A percentile compares a stretch with the other conserved stretches of the same genome.
These are phyloP conservation scores for Hypotaenidia philippensis DNA, from an alignment of 2,797 vertebrate genomes.

Conservation along the genomic window DNA sequence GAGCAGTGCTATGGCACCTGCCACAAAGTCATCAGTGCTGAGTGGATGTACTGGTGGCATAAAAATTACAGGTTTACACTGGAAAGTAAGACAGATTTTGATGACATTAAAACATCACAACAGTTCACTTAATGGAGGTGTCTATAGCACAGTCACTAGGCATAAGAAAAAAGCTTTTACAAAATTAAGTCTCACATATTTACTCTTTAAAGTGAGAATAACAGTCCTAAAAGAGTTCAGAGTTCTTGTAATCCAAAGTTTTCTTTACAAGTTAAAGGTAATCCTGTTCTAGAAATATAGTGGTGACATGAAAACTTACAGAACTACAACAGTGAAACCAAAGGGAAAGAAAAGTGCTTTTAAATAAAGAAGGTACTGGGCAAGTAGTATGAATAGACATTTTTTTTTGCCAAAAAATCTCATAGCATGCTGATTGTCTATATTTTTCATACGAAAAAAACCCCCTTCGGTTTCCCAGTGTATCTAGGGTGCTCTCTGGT, in stretches of 20 bases:
- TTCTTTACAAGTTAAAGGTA: not conserved
- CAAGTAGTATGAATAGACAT: not conserved
- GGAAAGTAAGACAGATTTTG: not conserved
- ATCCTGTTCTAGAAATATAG: not conserved
- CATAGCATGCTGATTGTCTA: not conserved
- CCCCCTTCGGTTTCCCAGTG: not conserved
- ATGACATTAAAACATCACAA: not conserved
- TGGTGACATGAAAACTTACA: not conserved
- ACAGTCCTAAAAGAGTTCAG: not conserved
- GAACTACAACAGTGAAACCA: not conserved
- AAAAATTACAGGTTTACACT: constrained; percentile 3
- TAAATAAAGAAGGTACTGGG: not conserved
- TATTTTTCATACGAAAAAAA: not conserved
- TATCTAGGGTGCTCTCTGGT: not conserved
- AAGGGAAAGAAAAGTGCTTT: not conserved
- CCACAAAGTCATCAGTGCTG: not conserved
- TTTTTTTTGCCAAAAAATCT: not conserved
- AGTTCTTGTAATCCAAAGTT: not conserved
- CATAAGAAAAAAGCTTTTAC: not conserved
- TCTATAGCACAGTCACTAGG: not conserved
- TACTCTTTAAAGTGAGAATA: not conserved
- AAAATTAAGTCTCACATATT: not conserved
- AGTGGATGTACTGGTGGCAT: not conserved
- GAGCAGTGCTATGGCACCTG: not conserved
- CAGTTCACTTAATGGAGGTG: not conserved